phyloP scores from a whole-genome alignment of 2,113 vertebrate genomes.

The Furnarius figulus region DNA sequence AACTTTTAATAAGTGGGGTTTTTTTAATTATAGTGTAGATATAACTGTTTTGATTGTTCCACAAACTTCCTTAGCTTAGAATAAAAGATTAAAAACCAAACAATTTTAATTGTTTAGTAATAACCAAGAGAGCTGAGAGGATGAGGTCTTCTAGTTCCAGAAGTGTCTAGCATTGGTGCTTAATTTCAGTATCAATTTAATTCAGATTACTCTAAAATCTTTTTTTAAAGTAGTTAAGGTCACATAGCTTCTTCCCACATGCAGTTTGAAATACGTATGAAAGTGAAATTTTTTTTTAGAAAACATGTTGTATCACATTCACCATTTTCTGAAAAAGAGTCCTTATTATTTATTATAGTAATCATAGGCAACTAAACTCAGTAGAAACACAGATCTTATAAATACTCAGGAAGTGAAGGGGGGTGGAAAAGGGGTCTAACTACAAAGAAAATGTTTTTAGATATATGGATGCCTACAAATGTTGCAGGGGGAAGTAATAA shows the following conservation, averaged over 20 bases:
- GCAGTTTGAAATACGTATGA: not conserved
- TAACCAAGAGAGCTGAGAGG: not conserved
- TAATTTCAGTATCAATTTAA: not conserved
- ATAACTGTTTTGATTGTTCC: not conserved
- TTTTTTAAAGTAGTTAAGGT: not conserved
- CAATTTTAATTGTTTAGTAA: not conserved
- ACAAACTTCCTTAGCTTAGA: not conserved
- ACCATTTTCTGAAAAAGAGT: not conserved
- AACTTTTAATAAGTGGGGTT: not conserved
- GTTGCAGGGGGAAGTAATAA: not conserved
- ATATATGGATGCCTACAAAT: not conserved
- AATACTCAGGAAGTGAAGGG: not conserved
- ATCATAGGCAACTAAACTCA: not conserved
- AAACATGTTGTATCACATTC: not conserved
- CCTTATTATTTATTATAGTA: not conserved
- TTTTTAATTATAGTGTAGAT: not conserved
- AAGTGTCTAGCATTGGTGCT: not conserved
- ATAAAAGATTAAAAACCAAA: not conserved
- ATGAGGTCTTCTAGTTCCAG: not conserved
- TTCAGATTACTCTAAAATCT: not conserved
- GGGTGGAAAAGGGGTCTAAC: not conserved
- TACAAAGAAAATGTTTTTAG: not conserved
- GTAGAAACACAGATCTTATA: not conserved
- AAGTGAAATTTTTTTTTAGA: not conserved
- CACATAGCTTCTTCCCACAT: not conserved